A percentile compares a stretch with the other conserved stretches of the same genome.
phyloP scores from a whole-genome alignment of 2,797 vertebrate genomes.

The Lacerta viridis region DNA sequence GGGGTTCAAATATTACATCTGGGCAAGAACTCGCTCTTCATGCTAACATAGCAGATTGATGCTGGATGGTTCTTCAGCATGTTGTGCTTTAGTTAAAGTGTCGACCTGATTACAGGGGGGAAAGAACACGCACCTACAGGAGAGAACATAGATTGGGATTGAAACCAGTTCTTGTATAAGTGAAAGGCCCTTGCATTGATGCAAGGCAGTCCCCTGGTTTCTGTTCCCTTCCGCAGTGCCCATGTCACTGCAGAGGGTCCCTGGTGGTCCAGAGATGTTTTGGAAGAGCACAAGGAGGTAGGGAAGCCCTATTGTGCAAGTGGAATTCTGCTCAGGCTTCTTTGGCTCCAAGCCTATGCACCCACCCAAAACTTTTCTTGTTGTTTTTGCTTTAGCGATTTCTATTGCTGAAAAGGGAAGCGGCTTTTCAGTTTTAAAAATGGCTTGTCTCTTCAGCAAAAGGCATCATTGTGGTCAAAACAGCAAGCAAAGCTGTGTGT shows the following conservation, averaged over 20 bases:
- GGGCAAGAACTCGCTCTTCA: too few species aligned
- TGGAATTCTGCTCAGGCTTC: not conserved
- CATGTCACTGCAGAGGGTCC: too few species aligned
- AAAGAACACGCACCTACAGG: not conserved
- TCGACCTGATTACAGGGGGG: conserved; percentile 17
- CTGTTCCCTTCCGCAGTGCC: not conserved
- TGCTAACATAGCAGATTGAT: conserved; percentile 28
- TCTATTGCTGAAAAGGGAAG: not conserved
- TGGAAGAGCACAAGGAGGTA: not conserved
- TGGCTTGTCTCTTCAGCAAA: not conserved
- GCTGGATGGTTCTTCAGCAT: conserved; percentile 59
- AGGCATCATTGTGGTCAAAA: not conserved
- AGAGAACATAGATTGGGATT: not conserved
- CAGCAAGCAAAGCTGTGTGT: not conserved
- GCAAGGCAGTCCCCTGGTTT: not conserved
- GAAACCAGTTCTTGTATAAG: not conserved
- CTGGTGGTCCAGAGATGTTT: not conserved
- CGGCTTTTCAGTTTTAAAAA: not conserved
- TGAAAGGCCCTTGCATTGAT: not conserved
- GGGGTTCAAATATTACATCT: too few species aligned
- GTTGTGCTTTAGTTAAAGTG: conserved; percentile 63
- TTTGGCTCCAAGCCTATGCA: not conserved
- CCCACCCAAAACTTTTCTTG: not conserved
- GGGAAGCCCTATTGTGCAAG: not conserved
- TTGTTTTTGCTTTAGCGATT: not conserved